Evolutionary conservation across 1,140 invertebrate genomes (phyloP).

Genomic region (silkworm (Bombyx mori)): ASM3026992v2 NC_085135.1:5118001-5118500

Average conservation of each 20-base stretch:
- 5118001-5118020: neutral
- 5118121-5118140: too few species aligned
- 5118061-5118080: neutral
- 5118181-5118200: neutral
- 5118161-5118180: neutral
- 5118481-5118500: too few species aligned
- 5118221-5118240: neutral
- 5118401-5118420: too few species aligned
- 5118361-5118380: too few species aligned
- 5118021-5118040: neutral
- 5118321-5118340: too few species aligned
- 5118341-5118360: too few species aligned
- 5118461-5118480: too few species aligned
- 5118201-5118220: neutral
- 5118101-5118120: neutral
- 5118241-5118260: neutral
- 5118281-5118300: neutral
- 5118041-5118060: neutral
- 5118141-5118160: neutral
- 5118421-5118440: too few species aligned
- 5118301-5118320: neutral
- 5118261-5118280: neutral
- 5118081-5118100: neutral
- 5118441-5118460: too few species aligned
- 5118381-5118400: too few species aligned